phyloP scores from a whole-genome alignment of 2,113 vertebrate species.

The Apistogramma diplotaenia region DNA sequence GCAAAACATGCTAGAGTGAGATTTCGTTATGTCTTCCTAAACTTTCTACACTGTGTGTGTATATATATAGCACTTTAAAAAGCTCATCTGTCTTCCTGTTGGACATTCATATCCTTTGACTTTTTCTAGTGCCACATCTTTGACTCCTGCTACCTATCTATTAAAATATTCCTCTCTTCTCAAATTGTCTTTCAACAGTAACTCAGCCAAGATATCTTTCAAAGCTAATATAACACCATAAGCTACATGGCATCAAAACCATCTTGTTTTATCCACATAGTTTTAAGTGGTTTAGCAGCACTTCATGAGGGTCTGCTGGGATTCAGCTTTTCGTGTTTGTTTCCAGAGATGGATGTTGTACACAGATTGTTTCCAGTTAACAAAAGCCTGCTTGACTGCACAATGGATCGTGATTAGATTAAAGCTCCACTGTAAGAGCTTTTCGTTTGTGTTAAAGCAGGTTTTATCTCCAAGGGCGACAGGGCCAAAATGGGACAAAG shows the following conservation, averaged over 20 bases:
- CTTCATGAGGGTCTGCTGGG: conserved; percentile 51
- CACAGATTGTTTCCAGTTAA: conserved; percentile 74
- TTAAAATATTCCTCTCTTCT: neutral
- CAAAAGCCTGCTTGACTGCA: conserved; percentile 73
- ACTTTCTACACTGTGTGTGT: neutral
- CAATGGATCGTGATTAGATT: conserved; percentile 75
- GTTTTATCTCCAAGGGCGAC: conserved; percentile 64
- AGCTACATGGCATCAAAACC: neutral
- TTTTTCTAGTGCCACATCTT: neutral
- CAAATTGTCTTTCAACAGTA: neutral
- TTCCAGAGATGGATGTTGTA: conserved; percentile 71
- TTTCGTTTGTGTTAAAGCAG: conserved; percentile 63
- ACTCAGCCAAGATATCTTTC: neutral
- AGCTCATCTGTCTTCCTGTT: neutral
- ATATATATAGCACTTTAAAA: neutral
- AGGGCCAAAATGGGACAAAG: conserved; percentile 47
- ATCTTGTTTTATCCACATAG: conserved; percentile 26
- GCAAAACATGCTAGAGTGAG: neutral
- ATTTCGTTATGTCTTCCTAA: neutral
- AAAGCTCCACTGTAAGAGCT: conserved; percentile 69
- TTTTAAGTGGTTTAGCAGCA: conserved; percentile 49
- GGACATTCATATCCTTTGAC: neutral
- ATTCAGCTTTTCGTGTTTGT: conserved; percentile 60
- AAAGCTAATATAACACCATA: neutral
- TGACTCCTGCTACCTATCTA: neutral